Base-by-base conservation (phyloP, 2,113 vertebrate species). In the Scopus umbretta region DNA sequence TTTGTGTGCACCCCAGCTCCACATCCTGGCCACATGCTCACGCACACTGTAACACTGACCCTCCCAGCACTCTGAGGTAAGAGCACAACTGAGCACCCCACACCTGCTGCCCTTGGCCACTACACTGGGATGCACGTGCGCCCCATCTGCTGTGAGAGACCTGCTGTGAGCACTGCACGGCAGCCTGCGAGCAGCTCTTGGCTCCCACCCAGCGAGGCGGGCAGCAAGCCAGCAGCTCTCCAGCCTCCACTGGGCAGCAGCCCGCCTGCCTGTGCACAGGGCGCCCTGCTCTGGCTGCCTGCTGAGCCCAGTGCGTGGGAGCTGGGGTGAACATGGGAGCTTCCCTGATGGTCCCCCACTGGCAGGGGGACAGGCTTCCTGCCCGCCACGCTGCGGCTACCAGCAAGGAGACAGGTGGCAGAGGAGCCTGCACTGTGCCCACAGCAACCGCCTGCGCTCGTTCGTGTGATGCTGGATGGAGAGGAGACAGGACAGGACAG, bases 101-200 rank as follows among this genome's bases (percentile, higher is more conserved):
- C 13, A 6, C 4, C 45, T 30, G 34, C 73, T 1, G 1, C 10
- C 34, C 15, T 6, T 7, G 61, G 47, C 43, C 80, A 38, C 53
- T 5, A 2, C 0, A 1, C 53, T 13, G 49, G 75, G 52, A 65
- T 2, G 4, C 62, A 47, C 76, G 4, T 0, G 0, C 0, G 1
- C 7, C 52, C 36, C 11, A 9, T 5, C 43, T 80, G 53, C 61
- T 65, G 66, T 0, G 0, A 53, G 40, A n/a, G 0, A 2, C 52
- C 55, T 29, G 67, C 73, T 15, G 40, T 21, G 32, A 49, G 43
- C 49, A 30, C 11, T 9, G 56, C 80, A 3, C 0, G 2, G 72
- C 58, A 58, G 86, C 61, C 81, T 10, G 61, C 6, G 5, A 58
- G 43, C 55, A 40, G 83, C 47, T 66, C 61, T 36, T 5, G 7